These are phyloP conservation scores for Mastomys coucha DNA, from an alignment of 2,113 vertebrate species.

Conservation along the genomic window DNA sequence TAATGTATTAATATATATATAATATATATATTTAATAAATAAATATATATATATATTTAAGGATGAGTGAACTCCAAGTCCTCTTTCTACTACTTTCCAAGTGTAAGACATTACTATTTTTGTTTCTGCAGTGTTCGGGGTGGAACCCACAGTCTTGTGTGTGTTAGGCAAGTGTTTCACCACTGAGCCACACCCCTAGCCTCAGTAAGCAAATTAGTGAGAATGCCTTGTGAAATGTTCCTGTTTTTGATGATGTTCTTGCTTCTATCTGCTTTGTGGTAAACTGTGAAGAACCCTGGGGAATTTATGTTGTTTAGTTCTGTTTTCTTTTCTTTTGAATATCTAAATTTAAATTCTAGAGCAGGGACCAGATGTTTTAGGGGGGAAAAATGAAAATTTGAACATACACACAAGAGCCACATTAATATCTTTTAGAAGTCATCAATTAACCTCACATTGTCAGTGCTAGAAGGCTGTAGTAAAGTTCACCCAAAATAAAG, in stretches of 20 bases:
- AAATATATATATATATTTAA: too few species aligned
- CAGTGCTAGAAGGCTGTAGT: not conserved
- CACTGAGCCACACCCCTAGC: not conserved
- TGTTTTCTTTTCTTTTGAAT: slow-evolving; percentile 25
- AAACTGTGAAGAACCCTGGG: not conserved
- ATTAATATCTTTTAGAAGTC: not conserved
- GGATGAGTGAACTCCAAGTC: not conserved
- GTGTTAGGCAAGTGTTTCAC: not conserved
- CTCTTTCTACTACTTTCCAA: not conserved
- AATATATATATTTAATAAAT: too few species aligned
- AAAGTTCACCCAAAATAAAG: not conserved
- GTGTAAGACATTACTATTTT: not conserved
- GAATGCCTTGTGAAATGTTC: not conserved
- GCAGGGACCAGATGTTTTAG: not conserved
- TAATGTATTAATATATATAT: too few species aligned
- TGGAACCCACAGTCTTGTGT: not conserved
- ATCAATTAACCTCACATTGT: not conserved
- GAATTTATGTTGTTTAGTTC: not conserved
- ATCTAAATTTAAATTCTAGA: not conserved
- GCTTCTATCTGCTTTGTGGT: not conserved
- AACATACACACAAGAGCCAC: not conserved
- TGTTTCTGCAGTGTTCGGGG: not conserved
- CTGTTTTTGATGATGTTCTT: not conserved
- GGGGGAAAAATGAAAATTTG: not conserved
- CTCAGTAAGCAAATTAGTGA: not conserved